Base-by-base conservation (phyloP, 2,888 invertebrate species). In the Epirrita christyi region DNA sequence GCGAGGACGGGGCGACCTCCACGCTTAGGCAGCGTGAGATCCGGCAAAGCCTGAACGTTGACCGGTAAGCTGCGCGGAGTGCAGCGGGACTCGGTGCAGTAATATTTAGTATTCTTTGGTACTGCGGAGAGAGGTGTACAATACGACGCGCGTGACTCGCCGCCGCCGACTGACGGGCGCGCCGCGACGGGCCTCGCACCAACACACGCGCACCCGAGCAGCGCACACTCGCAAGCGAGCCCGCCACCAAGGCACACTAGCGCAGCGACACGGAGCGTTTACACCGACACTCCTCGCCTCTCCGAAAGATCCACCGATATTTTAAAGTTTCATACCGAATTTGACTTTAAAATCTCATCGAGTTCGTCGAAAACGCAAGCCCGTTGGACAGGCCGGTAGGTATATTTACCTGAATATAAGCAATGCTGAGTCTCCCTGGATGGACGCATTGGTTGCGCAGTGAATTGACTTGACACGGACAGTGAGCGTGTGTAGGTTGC, bases 131-230 rank as follows among this genome's bases (percentile, higher is more conserved):
- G 81, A 81, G 74, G 72, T 79, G 75, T 74, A 86, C 86, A 81
- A 85, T 83, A 88, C 90, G 86, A 86, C 88, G 85, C 87, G 91
- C 87, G 88, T 87, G 91, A 87, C 87, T 89, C 83, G 88, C 86
- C 83, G 87, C 85, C 89, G 89, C 85, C 89, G 86, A 91, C 91
- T 91, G 90, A 89, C 87, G 88, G 86, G 85, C 88, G 88, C 87
- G 85, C 87, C 86, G 86, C 85, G 83, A 75, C 85, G 82, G 81
- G 77, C 76, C 83, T 78, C 80, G 76, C 80, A 87, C 88, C 78
- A 84, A 79, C 86, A 87, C 85, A 85, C 81, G 85, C 90, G 84
- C 87, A 84, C 76, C 72, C 76, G 81, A 85, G 84, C 86, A 76
- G 81, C 85, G 84, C 86, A 81, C 83, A 81, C 82, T 79, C 76